Conservation (phyloP, 2,888 invertebrate genomes). For the Erebia ligea region DNA sequence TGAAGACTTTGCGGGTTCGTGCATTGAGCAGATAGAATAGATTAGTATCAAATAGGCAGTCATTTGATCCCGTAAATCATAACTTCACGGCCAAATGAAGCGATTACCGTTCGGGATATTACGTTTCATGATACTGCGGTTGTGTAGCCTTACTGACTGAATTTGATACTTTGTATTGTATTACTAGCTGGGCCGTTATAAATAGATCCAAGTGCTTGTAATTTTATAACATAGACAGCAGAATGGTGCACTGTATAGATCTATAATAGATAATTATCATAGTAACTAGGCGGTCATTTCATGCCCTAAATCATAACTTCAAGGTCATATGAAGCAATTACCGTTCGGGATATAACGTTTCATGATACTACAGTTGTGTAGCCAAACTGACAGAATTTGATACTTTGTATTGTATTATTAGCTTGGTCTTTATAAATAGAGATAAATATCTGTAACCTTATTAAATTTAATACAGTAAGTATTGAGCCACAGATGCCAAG, state of each 20-base stretch:
- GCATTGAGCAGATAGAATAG: slow-evolving; percentile 6
- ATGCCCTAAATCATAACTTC: slow-evolving; percentile 67
- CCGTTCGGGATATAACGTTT: slow-evolving; percentile 61
- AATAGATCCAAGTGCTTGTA: not conserved
- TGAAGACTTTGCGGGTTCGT: not conserved
- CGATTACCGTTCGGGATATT: slow-evolving; percentile 70
- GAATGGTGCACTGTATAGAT: not conserved
- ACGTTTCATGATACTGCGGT: slow-evolving; percentile 47
- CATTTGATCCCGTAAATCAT: slow-evolving; percentile 67
- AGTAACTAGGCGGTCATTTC: slow-evolving; percentile 55
- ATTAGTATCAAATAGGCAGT: slow-evolving; percentile 45
- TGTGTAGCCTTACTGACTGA: slow-evolving; percentile 29
- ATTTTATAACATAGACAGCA: too few species aligned
- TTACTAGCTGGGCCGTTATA: too few species aligned
- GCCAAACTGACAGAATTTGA: slow-evolving; percentile 46
- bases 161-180: slow-evolving; percentile 52
- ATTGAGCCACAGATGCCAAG: too few species aligned
- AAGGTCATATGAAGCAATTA: slow-evolving; percentile 75
- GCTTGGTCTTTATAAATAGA: too few species aligned
- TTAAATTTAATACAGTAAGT: too few species aligned
- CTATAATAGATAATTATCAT: slow-evolving; percentile 17
- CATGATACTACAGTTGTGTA: slow-evolving; percentile 43
- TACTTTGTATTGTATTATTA: slow-evolving; percentile 43
- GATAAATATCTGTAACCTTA: too few species aligned
- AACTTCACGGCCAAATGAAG: slow-evolving; percentile 71